Percentiles rank a stretch among this genome's conserved stretches.
phyloP scores from a whole-genome alignment of 2,113 vertebrate genomes.

The Heterocephalus glaber region DNA sequence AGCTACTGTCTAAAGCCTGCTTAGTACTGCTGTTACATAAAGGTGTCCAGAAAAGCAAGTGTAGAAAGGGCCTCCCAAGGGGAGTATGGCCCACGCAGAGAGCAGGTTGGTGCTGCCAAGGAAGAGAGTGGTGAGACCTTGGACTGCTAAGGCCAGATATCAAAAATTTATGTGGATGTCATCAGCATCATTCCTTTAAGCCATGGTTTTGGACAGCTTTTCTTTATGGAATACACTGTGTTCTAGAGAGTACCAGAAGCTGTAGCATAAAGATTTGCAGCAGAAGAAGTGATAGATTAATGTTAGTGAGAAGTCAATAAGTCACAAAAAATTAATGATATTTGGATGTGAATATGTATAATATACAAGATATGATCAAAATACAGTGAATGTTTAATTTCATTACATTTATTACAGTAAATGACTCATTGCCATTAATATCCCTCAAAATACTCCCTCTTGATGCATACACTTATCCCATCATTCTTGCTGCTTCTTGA shows the following conservation, averaged over 20 bases:
- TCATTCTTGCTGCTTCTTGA: not conserved
- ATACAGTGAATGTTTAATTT: not conserved
- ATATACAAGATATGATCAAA: not conserved
- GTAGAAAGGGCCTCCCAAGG: not conserved
- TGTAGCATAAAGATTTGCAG: not conserved
- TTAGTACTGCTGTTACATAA: not conserved
- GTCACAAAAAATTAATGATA: not conserved
- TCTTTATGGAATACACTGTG: not conserved
- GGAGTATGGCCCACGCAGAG: not conserved
- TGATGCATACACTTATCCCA: not conserved
- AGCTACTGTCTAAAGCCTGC: not conserved
- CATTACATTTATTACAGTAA: not conserved
- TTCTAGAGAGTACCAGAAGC: constrained; percentile 3
- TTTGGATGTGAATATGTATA: not conserved
- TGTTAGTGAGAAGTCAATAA: not conserved
- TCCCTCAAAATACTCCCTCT: not conserved
- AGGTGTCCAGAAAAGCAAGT: not conserved
- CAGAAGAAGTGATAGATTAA: not conserved
- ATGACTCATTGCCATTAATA: not conserved
- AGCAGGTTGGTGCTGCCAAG: not conserved
- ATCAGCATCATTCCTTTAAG: not conserved
- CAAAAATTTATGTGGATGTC: not conserved
- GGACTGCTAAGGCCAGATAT: not conserved
- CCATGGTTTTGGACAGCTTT: not conserved
- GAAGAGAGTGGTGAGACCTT: not conserved